A percentile compares a stretch with the other conserved stretches of the same genome.
These are phyloP conservation scores for Luffia ferchaultella DNA, from an alignment of 2,888 invertebrate genomes.

Conservation along the genomic window DNA sequence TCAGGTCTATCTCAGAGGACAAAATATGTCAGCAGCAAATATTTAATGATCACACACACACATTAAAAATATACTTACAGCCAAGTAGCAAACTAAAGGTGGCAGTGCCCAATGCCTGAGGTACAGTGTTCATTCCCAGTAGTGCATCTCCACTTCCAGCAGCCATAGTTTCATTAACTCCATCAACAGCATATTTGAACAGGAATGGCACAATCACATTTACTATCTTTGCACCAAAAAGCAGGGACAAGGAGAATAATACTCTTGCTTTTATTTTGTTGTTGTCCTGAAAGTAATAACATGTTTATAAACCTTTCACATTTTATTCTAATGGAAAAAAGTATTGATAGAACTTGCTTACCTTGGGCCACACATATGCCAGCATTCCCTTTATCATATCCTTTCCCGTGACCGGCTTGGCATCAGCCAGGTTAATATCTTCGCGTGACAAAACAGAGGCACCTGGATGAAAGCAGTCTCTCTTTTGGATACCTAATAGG, in stretches of 20 bases:
- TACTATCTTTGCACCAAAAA: slow-evolving; percentile 84
- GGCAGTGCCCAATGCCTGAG: slow-evolving; percentile 80
- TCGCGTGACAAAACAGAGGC: slow-evolving; percentile 73
- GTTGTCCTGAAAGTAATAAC: slow-evolving; percentile 70
- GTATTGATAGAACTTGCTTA: slow-evolving; percentile 31
- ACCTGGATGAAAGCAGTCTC: slow-evolving; percentile 95
- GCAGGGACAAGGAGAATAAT: slow-evolving; percentile 79
- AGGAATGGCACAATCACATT: slow-evolving; percentile 95
- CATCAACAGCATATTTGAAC: slow-evolving; percentile 93
- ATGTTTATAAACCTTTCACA: no score
- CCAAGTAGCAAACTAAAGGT: slow-evolving; percentile 85
- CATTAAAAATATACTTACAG: no score
- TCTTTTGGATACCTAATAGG: slow-evolving; percentile 62
- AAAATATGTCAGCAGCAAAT: no score
- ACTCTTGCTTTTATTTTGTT: slow-evolving; percentile 79
- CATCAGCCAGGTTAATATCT: slow-evolving; percentile 67
- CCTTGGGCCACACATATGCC: slow-evolving; percentile 95
- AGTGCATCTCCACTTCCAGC: slow-evolving; percentile 50
- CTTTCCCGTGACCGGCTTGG: slow-evolving; percentile 69
- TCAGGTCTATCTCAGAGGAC: no score
- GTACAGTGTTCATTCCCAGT: slow-evolving; percentile 79
- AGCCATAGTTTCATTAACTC: slow-evolving; percentile 71
- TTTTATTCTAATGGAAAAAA: neutral
- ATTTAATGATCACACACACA: no score
- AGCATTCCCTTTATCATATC: slow-evolving; percentile 91